Percentiles rank a stretch among this genome's conserved stretches.
Evolutionary conservation across 2,113 vertebrate species (phyloP).

Genomic region (Procavia capensis): DNA sequence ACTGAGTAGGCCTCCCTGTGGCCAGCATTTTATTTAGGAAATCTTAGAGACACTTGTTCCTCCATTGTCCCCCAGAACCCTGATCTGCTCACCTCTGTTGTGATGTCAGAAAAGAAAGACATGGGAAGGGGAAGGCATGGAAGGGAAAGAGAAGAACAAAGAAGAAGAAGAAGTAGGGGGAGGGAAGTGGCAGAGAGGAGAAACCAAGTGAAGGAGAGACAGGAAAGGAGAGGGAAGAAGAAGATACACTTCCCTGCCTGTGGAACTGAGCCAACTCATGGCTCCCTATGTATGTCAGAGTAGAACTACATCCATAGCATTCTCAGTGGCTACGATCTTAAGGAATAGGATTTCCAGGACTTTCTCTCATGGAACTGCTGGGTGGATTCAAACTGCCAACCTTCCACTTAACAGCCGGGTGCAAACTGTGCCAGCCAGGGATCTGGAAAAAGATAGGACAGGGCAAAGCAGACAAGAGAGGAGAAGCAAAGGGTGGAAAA

Average conservation of each 20-base stretch:
- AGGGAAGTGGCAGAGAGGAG: background rate
- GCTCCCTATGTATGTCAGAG: background rate
- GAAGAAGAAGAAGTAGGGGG: no score
- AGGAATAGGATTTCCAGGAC: background rate
- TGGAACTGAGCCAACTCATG: background rate
- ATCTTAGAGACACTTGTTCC: background rate
- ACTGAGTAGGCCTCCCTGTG: background rate
- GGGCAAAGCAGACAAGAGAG: background rate
- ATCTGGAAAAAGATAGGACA: background rate
- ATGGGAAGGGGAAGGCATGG: background rate
- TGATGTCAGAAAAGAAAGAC: background rate
- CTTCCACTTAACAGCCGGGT: background rate
- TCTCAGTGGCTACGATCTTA: background rate
- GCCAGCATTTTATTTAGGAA: constrained; percentile 43
- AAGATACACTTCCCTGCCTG: background rate
- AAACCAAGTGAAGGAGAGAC: background rate
- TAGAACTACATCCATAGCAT: background rate
- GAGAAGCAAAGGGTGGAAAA: background rate
- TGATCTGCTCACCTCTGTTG: background rate
- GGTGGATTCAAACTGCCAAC: background rate
- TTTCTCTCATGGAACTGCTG: background rate
- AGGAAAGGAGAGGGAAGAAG: no score
- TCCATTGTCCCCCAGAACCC: background rate
- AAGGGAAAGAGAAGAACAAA: no score
- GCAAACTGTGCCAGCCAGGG: background rate